phyloP scores from a whole-genome alignment of 2,888 invertebrate genomes.

The Drosophila gaucha region DNA sequence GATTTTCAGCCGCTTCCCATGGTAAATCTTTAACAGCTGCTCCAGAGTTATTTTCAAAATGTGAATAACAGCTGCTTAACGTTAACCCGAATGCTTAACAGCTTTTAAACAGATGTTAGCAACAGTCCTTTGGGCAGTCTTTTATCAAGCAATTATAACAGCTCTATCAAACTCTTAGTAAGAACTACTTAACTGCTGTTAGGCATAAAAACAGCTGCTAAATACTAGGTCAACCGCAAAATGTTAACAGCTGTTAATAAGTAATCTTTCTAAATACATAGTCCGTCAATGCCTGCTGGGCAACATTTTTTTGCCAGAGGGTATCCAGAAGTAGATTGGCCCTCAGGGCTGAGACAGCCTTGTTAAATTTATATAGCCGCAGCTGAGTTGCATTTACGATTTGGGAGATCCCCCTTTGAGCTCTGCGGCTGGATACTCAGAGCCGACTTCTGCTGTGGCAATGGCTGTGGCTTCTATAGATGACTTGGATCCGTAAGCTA shows the following conservation, averaged over 20 bases:
- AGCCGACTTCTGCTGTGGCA: constrained; percentile 6
- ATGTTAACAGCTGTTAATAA: no score
- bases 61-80: background rate
- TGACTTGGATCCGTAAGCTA: background rate
- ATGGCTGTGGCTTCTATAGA: constrained; percentile 1
- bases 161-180: no score
- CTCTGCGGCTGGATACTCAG: constrained; percentile 12
- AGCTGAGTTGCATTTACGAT: constrained; percentile 17
- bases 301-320: constrained; percentile 14
- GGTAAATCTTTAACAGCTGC: background rate
- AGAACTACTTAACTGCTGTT: no score
- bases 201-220: no score
- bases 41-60: background rate
- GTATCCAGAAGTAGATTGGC: constrained; percentile 25
- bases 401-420: constrained; percentile 6
- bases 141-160: no score
- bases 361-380: constrained; percentile 32
- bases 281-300: background rate
- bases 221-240: no score
- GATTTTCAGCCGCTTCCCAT: no score
- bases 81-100: no score
- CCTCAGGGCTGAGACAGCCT: constrained; percentile 18
- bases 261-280: no score
- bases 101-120: no score
- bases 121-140: no score